Conservation (phyloP, 2,797 vertebrate species). For the Uromys caudimaculatus region DNA sequence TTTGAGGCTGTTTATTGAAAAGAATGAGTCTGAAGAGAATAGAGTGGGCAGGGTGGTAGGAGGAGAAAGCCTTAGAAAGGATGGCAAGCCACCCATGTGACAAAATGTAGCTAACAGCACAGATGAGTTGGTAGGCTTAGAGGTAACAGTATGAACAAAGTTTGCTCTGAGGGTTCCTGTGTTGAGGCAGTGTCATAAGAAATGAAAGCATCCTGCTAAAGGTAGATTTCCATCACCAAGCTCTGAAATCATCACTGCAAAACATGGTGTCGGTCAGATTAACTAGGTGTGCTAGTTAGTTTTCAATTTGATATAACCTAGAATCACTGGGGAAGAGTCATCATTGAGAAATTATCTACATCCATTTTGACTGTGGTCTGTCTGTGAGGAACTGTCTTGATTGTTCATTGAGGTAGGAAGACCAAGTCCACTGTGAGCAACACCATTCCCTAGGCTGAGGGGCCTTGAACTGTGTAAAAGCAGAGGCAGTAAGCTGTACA, state of each 20-base stretch:
- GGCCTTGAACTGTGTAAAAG: background rate
- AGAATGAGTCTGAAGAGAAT: background rate
- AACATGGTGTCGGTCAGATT: background rate
- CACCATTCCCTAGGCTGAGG: background rate
- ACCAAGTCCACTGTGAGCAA: background rate
- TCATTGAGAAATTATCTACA: background rate
- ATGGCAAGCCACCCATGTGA: too few relatives aligned
- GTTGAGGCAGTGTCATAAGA: background rate
- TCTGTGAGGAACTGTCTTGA: background rate
- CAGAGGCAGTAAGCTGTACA: background rate
- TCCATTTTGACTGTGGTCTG: background rate
- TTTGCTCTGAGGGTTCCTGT: background rate
- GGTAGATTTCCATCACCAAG: background rate
- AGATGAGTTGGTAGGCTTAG: background rate
- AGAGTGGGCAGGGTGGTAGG: background rate
- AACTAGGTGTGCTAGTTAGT: background rate
- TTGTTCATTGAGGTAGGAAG: background rate
- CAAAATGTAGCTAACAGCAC: background rate
- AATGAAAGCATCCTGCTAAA: background rate
- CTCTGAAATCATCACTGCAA: background rate
- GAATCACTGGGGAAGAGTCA: background rate
- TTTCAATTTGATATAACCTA: background rate
- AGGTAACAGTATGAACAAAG: background rate
- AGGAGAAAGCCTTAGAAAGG: background rate
- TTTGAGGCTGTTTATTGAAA: background rate